Percentiles rank a stretch among this genome's conserved stretches.
These are phyloP conservation scores for Ctenosaura bakeri DNA, from an alignment of 2,797 vertebrate species.

Conservation along the genomic window DNA sequence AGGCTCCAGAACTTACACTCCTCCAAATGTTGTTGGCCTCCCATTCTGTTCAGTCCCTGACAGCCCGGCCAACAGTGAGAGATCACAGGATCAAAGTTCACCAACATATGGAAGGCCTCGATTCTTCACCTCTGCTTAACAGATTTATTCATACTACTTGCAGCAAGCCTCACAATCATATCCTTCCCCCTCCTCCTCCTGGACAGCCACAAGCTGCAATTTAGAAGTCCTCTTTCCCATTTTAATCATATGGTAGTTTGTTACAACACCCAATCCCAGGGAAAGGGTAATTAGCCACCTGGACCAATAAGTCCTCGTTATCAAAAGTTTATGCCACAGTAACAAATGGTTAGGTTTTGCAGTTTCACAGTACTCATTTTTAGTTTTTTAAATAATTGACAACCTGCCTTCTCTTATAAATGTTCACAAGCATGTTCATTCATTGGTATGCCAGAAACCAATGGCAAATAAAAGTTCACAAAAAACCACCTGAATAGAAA, in stretches of 20 bases:
- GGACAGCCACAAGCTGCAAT: too few relatives aligned
- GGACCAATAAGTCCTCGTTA: not conserved
- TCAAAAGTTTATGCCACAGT: not conserved
- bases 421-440: not conserved
- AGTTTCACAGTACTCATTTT: not conserved
- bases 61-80: too few relatives aligned
- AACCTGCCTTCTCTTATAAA: fast-evolving
- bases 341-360: not conserved
- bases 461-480: not conserved
- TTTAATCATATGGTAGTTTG: not conserved
- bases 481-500: not conserved
- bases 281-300: not conserved
- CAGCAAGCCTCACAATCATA: not conserved
- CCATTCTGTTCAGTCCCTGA: too few relatives aligned
- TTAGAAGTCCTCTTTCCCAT: not conserved
- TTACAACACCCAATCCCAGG: too few relatives aligned
- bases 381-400: not conserved
- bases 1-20: too few relatives aligned
- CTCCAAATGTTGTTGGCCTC: too few relatives aligned
- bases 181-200: not conserved
- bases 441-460: not conserved
- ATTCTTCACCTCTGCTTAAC: not conserved
- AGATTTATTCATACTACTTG: not conserved
- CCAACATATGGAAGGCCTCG: too few relatives aligned
- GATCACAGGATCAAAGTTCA: too few relatives aligned